Base-by-base conservation (phyloP, 2,888 invertebrate species). In the Lagria hirta region DNA sequence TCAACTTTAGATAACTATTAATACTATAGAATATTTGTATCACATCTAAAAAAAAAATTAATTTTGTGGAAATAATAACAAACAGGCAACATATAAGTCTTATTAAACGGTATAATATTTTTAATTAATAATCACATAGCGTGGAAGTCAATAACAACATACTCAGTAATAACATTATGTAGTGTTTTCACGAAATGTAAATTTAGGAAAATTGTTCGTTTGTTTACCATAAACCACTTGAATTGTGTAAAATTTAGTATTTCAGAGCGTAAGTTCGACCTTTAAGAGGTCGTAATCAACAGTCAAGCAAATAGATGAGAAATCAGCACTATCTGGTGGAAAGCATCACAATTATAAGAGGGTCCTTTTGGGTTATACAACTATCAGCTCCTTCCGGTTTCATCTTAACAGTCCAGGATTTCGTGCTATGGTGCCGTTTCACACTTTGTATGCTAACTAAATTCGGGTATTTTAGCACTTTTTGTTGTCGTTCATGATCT, bases 251-350 rank as follows among this genome's bases (percentile, higher is more conserved):
- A 40, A 41, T 47, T 49, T 47, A 34, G 43, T 47, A 40, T 43
- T 43, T 43, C 30, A 32, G 37, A 42, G 33, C 33, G 34, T 27
- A 43, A 38, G 24, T 27, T 26, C 32, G 29, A 46, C 34, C 41
- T 41, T 33, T 43, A 40, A 49, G 38, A 48, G 44, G 43, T 48
- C 41, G 49, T 51, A 52, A 55, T 55, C 52, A 55, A 53, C 52
- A 53, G 49, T 53, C 53, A 52, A 48, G 45, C 50, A 53, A 53
- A 55, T 55, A 55, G 53, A 52, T 51, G 47, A 35, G 49, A 47
- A 47, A 38, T 49, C 42, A 34, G 37, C 35, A 45, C 47, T 53
- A 53, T 55, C 51, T 53, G 50, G 43, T 49, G 49, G 50, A 53
- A 53, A 51, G 40, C 45, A 35, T 26, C 32, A 43, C 48, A 54